A percentile compares a stretch with the other conserved stretches of the same genome.
Evolutionary conservation across 2,888 invertebrate genomes (phyloP).

Genomic region (Nemotelus nigrinus): DNA sequence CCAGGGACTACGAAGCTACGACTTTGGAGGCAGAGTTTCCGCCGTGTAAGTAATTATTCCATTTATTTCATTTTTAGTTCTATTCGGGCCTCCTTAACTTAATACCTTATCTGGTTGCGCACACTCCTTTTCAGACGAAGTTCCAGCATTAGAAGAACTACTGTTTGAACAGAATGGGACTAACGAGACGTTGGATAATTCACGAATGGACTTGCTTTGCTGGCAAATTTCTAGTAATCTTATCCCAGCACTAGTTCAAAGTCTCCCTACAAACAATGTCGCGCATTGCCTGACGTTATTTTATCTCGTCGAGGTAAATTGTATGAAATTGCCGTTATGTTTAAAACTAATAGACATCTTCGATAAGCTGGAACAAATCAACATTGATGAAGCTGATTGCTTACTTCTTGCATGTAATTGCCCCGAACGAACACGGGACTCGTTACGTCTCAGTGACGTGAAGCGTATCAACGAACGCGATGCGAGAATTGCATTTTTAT

Average conservation of each 20-base stretch:
- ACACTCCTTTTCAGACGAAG: constrained; percentile 27
- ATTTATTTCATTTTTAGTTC: background rate
- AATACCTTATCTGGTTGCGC: background rate
- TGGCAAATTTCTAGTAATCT: constrained; percentile 39
- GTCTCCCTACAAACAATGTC: constrained; percentile 1
- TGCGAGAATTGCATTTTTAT: constrained; percentile 45
- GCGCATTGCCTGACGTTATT: constrained; percentile 8
- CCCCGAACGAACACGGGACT: background rate
- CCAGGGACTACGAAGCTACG: constrained; percentile 4
- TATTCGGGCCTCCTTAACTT: background rate
- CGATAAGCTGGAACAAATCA: constrained; percentile 38
- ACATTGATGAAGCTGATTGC: constrained; percentile 46
- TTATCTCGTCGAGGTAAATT: constrained; percentile 40
- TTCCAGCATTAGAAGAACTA: constrained; percentile 30
- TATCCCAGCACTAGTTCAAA: background rate
- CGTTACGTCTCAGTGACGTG: background rate
- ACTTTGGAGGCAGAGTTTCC: constrained; percentile 28
- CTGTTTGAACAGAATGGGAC: constrained; percentile 1
- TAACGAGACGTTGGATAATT: constrained; percentile 20
- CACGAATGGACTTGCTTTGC: constrained; percentile 34
- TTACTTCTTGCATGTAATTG: constrained; percentile 40
- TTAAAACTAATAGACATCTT: background rate
- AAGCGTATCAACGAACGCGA: constrained; percentile 41
- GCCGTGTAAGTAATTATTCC: background rate
- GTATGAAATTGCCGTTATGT: background rate